These are phyloP conservation scores for Echinops telfairi DNA, from an alignment of 2,113 vertebrate species.

Conservation along the genomic window DNA sequence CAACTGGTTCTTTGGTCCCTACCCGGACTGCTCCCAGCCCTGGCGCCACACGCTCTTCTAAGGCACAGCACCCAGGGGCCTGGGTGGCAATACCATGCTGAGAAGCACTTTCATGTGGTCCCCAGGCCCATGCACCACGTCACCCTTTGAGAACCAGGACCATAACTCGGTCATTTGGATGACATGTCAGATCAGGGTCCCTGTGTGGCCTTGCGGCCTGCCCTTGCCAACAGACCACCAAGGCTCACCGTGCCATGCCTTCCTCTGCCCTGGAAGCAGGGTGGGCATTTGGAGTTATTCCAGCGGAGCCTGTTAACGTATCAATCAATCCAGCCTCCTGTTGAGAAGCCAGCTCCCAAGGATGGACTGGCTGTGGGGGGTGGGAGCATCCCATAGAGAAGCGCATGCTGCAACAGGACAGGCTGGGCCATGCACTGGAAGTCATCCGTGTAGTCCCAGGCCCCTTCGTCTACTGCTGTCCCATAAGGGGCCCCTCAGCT, in stretches of 20 bases:
- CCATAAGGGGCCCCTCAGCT: not conserved
- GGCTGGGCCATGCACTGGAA: fast-evolving
- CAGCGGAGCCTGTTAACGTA: not conserved
- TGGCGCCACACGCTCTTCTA: fast-evolving
- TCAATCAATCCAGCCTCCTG: not conserved
- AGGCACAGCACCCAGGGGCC: not conserved
- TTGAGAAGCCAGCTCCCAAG: not conserved
- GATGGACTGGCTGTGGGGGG: fast-evolving
- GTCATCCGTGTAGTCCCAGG: not conserved
- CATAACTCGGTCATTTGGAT: not conserved
- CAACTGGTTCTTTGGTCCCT: not conserved
- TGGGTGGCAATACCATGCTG: not conserved
- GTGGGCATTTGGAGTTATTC: not conserved
- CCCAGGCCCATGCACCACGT: not conserved
- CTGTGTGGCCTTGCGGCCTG: fast-evolving
- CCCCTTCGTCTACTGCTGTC: not conserved
- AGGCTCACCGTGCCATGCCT: not conserved
- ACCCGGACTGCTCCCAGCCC: not conserved
- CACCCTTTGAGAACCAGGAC: not conserved
- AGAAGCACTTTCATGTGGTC: not conserved
- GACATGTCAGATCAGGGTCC: not conserved
- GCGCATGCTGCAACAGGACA: fast-evolving
- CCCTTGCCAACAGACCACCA: not conserved
- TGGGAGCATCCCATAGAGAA: fast-evolving
- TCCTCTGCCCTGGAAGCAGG: not conserved